phyloP scores from a whole-genome alignment of 2,888 invertebrate species.

The Tupiocoris notatus region DNA sequence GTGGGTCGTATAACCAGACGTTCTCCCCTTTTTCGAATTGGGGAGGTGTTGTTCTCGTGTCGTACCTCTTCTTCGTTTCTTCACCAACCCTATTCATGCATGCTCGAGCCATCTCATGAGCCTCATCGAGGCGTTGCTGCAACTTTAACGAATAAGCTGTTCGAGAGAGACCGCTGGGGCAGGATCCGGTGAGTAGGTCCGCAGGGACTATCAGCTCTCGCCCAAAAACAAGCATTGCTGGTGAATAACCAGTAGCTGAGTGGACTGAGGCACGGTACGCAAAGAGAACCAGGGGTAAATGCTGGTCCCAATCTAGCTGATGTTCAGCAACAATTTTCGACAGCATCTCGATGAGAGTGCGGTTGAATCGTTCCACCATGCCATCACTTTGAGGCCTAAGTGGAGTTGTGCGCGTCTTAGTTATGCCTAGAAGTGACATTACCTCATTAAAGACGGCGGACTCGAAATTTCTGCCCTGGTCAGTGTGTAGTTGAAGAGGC shows the following conservation, averaged over 20 bases:
- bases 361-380: constrained; percentile 47
- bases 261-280: constrained; percentile 38
- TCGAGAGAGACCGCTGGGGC: no score
- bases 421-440: constrained; percentile 43
- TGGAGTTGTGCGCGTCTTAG: constrained; percentile 11
- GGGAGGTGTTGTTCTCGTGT: not conserved
- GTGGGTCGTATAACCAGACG: constrained; percentile 12
- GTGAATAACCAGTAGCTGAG: constrained; percentile 34
- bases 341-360: constrained; percentile 46
- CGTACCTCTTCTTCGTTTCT: constrained; percentile 6
- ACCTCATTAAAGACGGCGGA: constrained; percentile 49
- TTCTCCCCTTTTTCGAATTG: constrained; percentile 4
- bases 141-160: not conserved
- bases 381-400: no score
- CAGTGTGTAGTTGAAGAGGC: constrained; percentile 48
- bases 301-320: constrained; percentile 49
- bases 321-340: constrained; percentile 45
- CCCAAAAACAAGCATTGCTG: not conserved
- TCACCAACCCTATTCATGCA: not conserved
- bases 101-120: not conserved
- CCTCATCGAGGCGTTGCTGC: not conserved
- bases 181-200: not conserved
- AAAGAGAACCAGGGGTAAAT: no score
- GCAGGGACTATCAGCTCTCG: not conserved
- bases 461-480: constrained; percentile 52